Percentiles rank a stretch among this genome's conserved stretches.
These are phyloP conservation scores for Pandemis heparana DNA, from an alignment of 2,888 invertebrate species.

Conservation along the genomic window DNA sequence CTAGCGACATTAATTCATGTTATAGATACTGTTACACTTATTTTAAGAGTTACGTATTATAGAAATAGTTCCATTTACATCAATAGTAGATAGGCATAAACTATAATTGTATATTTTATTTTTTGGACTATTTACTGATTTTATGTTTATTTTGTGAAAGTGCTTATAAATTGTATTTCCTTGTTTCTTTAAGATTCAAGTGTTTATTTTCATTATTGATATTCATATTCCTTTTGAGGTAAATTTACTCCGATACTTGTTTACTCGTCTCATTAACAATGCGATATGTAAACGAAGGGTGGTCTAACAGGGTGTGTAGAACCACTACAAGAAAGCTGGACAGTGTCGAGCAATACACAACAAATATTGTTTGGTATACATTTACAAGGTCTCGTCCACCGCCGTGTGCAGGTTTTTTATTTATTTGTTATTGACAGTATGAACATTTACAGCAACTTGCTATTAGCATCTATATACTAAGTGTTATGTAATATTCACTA, in stretches of 20 bases:
- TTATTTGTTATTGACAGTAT: neutral
- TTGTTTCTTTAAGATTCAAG: conserved; percentile 9
- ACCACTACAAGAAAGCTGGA: neutral
- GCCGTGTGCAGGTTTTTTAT: neutral
- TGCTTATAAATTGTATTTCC: conserved; percentile 11
- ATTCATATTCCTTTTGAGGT: conserved; percentile 13
- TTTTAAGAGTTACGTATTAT: conserved; percentile 33
- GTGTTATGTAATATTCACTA: conserved; percentile 16
- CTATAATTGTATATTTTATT: conserved; percentile 27
- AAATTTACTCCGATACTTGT: conserved; percentile 24
- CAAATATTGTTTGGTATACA: neutral
- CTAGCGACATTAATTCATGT: conserved; percentile 24
- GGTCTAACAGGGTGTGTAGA: neutral
- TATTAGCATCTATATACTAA: conserved; percentile 10
- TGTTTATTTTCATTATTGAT: conserved; percentile 9
- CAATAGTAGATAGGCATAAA: conserved; percentile 35
- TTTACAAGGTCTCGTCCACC: neutral
- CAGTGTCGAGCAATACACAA: neutral
- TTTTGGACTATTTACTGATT: conserved; percentile 35
- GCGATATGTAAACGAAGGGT: neutral
- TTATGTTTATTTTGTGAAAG: conserved; percentile 21
- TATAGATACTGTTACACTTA: conserved; percentile 39
- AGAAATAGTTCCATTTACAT: conserved; percentile 29
- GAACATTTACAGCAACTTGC: neutral
- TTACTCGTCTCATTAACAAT: neutral